Conservation (phyloP, 1,140 invertebrate genomes). For the Achroia grisella region DNA sequence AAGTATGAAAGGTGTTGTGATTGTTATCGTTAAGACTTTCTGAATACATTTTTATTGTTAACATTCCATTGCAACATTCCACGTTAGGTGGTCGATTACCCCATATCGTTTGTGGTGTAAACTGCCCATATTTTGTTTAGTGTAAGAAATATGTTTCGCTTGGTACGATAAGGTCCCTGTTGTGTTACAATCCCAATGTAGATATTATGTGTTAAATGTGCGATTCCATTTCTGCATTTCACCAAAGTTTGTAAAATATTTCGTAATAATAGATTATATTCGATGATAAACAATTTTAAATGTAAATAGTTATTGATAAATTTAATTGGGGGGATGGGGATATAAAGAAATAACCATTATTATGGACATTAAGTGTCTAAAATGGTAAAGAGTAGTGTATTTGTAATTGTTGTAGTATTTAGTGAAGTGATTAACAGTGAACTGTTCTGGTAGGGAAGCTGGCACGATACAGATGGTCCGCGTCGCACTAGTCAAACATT, state of each 20-base stretch:
- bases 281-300: conserved; percentile 67
- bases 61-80: conserved; percentile 61
- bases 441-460: conserved; percentile 30
- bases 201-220: conserved; percentile 55
- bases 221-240: conserved; percentile 64
- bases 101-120: neutral
- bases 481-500: conserved; percentile 55
- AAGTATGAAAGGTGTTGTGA: conserved; percentile 65
- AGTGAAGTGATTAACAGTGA: conserved; percentile 58
- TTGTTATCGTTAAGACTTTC: conserved; percentile 52
- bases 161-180: conserved; percentile 2
- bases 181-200: conserved; percentile 43
- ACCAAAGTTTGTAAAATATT: conserved; percentile 74
- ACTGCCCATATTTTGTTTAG: no score
- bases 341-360: conserved; percentile 58
- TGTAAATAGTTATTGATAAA: conserved; percentile 69
- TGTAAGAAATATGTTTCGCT: no score
- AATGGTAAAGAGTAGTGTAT: conserved; percentile 70
- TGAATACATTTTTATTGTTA: conserved; percentile 49
- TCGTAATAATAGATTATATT: conserved; percentile 69
- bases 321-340: conserved; percentile 43
- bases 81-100: conserved; percentile 3
- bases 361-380: conserved; percentile 68
- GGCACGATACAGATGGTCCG: conserved; percentile 38
- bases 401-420: conserved; percentile 71